Conservation (phyloP, 2,113 vertebrate species). For the Gyps fulvus region DNA sequence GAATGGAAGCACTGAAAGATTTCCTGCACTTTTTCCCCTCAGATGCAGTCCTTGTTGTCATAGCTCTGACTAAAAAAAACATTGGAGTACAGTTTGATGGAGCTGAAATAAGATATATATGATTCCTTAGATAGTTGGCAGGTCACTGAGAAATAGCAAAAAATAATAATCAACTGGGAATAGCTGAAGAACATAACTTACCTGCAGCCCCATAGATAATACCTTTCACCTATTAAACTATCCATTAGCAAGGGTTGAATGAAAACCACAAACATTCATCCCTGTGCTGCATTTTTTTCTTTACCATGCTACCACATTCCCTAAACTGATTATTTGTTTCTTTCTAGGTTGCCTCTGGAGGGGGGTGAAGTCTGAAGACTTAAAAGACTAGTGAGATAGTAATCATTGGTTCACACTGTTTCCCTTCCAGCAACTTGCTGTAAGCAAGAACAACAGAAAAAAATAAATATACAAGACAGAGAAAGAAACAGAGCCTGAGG, state of each 20-base stretch:
- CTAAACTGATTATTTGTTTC: constrained; percentile 27
- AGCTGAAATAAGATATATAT: not conserved
- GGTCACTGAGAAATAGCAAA: not conserved
- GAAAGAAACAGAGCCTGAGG: constrained; percentile 33
- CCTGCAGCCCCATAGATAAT: not conserved
- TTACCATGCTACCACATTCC: not conserved
- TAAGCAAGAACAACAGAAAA: constrained; percentile 45
- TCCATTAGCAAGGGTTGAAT: not conserved
- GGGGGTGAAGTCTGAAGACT: not conserved
- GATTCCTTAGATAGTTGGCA: not conserved
- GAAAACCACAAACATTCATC: not conserved
- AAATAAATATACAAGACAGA: constrained; percentile 25
- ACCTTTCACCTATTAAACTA: not conserved
- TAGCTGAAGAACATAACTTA: not conserved
- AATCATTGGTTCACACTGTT: constrained; percentile 10
- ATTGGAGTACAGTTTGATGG: not conserved
- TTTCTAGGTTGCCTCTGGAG: constrained; percentile 19
- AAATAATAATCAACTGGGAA: not conserved
- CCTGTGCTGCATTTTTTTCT: not conserved
- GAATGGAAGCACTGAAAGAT: not conserved
- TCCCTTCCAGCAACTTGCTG: constrained; percentile 26
- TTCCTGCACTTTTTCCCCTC: not conserved
- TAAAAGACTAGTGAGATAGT: constrained; percentile 34
- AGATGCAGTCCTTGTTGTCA: not conserved
- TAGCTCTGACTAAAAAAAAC: not conserved